These are phyloP conservation scores for Sphenopsis melanotis DNA, from an alignment of 2,797 vertebrate genomes.

Conservation along the genomic window DNA sequence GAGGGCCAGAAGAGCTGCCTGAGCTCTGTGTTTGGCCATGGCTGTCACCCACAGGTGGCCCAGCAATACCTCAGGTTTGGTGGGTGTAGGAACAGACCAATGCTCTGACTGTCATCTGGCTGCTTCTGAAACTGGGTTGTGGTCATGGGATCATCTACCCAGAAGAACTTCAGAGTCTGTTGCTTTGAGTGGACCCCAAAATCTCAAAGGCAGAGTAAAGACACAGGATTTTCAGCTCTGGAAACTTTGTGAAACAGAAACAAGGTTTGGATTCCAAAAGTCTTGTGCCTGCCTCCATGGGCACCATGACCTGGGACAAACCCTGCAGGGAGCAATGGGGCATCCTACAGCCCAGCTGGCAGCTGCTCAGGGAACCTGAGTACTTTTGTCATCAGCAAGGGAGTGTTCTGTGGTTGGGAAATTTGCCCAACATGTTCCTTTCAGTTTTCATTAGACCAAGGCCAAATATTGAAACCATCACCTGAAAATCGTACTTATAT, in stretches of 20 bases:
- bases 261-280: neutral
- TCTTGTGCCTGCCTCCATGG: fast-evolving
- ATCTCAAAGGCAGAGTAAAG: neutral
- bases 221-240: neutral
- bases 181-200: neutral
- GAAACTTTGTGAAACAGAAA: neutral
- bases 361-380: neutral
- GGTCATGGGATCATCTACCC: neutral
- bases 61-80: neutral
- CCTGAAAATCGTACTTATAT: neutral
- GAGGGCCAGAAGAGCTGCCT: neutral
- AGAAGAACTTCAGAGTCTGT: neutral
- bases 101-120: neutral
- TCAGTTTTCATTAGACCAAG: neutral
- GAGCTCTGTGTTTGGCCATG: neutral
- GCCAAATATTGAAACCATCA: neutral
- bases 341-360: neutral
- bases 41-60: neutral
- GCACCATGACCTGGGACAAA: neutral
- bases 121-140: neutral
- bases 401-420: neutral
- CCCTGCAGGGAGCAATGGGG: neutral
- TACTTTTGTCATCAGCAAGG: neutral
- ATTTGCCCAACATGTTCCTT: neutral
- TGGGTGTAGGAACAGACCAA: neutral